Base-by-base conservation (phyloP, 2,888 invertebrate species). In the Lathronympha strigana region DNA sequence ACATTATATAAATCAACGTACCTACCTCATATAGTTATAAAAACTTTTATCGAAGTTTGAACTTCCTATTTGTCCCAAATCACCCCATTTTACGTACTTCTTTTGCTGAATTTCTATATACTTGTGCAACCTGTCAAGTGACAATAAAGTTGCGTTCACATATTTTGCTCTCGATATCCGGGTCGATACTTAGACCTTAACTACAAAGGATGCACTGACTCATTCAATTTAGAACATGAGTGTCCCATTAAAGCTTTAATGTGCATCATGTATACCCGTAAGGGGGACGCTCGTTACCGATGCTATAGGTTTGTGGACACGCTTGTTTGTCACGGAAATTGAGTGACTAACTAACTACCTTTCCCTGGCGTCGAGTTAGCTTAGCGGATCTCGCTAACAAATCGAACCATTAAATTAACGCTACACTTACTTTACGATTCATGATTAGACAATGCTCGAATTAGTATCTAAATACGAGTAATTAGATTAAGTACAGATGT, bases 331-430 rank as follows among this genome's bases (percentile, higher is more conserved):
- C 54, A 54, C 38, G 62, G 45, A 49, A 63, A 54, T 50, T 50
- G 19, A 54, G 15, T 60, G 36, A 45, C 45, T 45, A 45, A 45
- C 45, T 45, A 31, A 64, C 25, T 31, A 54, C 66, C 66, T 66
- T 60, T 64, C 64, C 61, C 66, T 31, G 40, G 50, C 50, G 38
- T 47, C 36, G 36, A 58, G 50, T 53, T 58, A 66, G 38, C 17
- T 53, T 61, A 61, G 53, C 54, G 49, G 60, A 49, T 61, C 54
- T 61, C 50, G 50, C 66, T 61, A 61, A 61, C 53, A 67, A 67
- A 63, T 67, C 67, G 47, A 47, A 54, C 15, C 62, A 63, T 63
- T 55, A 55, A 55, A 57, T 63, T 47, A 17, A 50, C 43, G 19
- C 33, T 11, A 45, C 58, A 58, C 51, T 31, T 43, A 23, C 40